These are phyloP conservation scores for Phthorimaea operculella DNA, from an alignment of 1,140 invertebrate species.

Conservation along the genomic window DNA sequence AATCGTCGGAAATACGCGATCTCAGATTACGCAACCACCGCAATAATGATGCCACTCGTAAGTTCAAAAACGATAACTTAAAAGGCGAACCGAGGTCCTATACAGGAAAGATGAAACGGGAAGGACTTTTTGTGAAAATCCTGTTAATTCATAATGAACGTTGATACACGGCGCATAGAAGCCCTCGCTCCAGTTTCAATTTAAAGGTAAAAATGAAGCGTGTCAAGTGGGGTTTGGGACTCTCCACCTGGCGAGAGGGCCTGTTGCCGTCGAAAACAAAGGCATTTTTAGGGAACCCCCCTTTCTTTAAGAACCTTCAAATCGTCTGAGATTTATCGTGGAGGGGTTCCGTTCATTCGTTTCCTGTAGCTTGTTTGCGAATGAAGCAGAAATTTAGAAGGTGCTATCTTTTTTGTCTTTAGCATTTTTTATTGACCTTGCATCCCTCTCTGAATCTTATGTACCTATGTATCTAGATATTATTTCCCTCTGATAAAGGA, in stretches of 20 bases:
- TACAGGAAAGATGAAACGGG: constrained; percentile 10
- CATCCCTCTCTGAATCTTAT: no score
- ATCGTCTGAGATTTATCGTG: constrained; percentile 32
- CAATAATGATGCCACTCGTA: no score
- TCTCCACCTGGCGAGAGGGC: constrained; percentile 33
- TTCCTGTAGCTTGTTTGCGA: constrained; percentile 6
- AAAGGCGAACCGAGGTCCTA: not conserved
- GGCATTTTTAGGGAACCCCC: constrained; percentile 31
- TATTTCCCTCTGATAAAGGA: no score
- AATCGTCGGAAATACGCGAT: constrained; percentile 33
- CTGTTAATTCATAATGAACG: constrained; percentile 28
- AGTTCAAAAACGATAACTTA: not conserved
- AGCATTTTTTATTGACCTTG: no score
- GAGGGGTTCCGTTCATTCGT: constrained; percentile 20
- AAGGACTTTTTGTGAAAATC: constrained; percentile 16
- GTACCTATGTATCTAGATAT: no score
- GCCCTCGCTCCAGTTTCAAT: constrained; percentile 41
- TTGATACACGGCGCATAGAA: constrained; percentile 30
- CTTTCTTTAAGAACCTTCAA: constrained; percentile 33
- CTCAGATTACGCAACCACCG: no score
- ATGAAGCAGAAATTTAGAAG: not conserved
- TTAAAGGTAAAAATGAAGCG: constrained; percentile 55
- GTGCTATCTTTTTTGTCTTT: no score
- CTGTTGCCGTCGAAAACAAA: constrained; percentile 52
- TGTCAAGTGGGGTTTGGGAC: constrained; percentile 57